A percentile compares a stretch with the other conserved stretches of the same genome.
Evolutionary conservation across 2,113 vertebrate species (phyloP).

Genomic region (pig (Sus scrofa)): DNA sequence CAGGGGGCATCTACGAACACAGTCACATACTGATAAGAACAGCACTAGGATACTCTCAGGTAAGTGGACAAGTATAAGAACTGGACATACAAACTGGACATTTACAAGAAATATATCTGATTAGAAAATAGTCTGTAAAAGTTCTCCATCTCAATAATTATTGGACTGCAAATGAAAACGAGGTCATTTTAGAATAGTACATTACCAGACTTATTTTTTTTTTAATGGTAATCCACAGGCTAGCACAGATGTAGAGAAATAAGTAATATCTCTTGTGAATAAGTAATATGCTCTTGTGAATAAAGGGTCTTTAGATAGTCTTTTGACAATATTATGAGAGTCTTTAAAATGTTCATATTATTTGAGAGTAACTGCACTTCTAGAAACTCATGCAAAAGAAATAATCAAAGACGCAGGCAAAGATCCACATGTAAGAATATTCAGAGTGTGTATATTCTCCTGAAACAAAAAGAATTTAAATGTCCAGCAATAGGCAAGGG

Average conservation of each 20-base stretch:
- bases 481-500: not conserved
- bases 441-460: not conserved
- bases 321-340: not conserved
- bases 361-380: not conserved
- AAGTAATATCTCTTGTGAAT: not conserved
- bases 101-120: not conserved
- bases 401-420: not conserved
- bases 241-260: not conserved
- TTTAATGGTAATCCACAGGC: not conserved
- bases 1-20: not conserved
- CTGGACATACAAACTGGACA: not conserved
- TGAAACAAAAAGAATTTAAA: not conserved
- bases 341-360: conserved; percentile 10
- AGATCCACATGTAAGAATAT: not conserved
- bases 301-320: not conserved
- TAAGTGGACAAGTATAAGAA: not conserved
- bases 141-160: not conserved
- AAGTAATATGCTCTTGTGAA: not conserved
- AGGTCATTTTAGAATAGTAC: not conserved
- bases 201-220: not conserved
- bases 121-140: not conserved
- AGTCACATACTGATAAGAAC: not conserved
- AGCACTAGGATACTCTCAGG: not conserved
- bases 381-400: conserved; percentile 15
- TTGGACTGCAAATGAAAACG: not conserved